These are phyloP conservation scores for Psococerastis gibbosa DNA, from an alignment of 2,888 invertebrate species.

Conservation along the genomic window DNA sequence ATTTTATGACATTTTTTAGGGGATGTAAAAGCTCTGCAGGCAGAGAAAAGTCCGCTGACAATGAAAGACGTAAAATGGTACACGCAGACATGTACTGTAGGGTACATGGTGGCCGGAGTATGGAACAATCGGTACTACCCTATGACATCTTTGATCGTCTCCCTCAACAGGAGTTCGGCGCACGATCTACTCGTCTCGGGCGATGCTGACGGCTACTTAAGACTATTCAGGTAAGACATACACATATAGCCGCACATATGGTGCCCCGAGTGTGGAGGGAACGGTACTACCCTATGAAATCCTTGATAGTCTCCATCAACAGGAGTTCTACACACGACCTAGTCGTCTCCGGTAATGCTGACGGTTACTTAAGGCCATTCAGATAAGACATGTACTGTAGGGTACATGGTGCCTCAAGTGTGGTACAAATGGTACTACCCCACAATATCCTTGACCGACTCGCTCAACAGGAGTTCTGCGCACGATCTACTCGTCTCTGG, in stretches of 20 bases:
- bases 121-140: slow-evolving; percentile 84
- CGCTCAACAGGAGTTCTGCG: slow-evolving; percentile 62
- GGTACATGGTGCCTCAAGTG: slow-evolving; percentile 68
- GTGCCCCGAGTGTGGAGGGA: slow-evolving; percentile 82
- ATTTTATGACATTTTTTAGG: slow-evolving; percentile 32
- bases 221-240: slow-evolving; percentile 49
- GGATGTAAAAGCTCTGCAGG: slow-evolving; percentile 74
- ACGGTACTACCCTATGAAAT: slow-evolving; percentile 67
- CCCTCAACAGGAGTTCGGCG: slow-evolving; percentile 62
- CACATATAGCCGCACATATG: slow-evolving; percentile 68
- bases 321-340: slow-evolving; percentile 68
- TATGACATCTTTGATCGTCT: slow-evolving; percentile 61
- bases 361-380: slow-evolving; percentile 69
- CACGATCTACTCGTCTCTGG: slow-evolving; percentile 71
- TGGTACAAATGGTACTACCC: slow-evolving; percentile 84
- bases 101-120: slow-evolving; percentile 68
- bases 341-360: slow-evolving; percentile 70
- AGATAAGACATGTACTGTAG: slow-evolving; percentile 72
- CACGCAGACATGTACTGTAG: slow-evolving; percentile 70
- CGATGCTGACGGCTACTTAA: slow-evolving; percentile 73
- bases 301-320: slow-evolving; percentile 63
- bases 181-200: slow-evolving; percentile 71
- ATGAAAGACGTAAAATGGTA: slow-evolving; percentile 87
- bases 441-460: slow-evolving; percentile 61
- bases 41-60: slow-evolving; percentile 71